Conservation (phyloP, 2,113 vertebrate species). For the Leuciscus idus region DNA sequence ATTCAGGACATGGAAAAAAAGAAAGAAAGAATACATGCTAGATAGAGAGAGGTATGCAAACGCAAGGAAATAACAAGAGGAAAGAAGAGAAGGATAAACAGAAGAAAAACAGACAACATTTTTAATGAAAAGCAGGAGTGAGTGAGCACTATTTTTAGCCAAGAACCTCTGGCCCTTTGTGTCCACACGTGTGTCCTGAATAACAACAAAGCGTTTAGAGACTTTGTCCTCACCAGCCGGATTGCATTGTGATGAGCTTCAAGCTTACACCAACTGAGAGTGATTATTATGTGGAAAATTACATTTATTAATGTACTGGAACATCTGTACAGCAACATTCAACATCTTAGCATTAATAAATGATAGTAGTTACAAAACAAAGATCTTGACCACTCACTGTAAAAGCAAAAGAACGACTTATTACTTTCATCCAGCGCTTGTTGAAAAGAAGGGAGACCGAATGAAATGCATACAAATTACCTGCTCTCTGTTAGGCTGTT, state of each 20-base stretch:
- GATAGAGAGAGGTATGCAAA: background rate
- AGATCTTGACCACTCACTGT: slow-evolving; percentile 18
- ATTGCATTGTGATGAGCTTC: background rate
- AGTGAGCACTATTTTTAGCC: slow-evolving; percentile 42
- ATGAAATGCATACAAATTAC: slow-evolving; percentile 17
- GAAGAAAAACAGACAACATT: slow-evolving; percentile 4
- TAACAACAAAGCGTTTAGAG: slow-evolving; percentile 39
- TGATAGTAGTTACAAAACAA: slow-evolving; percentile 1
- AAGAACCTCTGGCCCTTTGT: slow-evolving; percentile 22
- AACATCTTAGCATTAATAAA: slow-evolving; percentile 32
- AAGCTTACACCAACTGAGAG: background rate
- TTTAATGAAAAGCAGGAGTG: slow-evolving; percentile 23
- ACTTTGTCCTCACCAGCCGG: background rate
- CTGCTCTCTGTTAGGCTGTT: background rate
- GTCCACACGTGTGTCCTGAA: slow-evolving; percentile 35
- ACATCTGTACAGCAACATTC: background rate
- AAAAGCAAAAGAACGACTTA: background rate
- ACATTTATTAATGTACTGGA: background rate
- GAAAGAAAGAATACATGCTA: background rate
- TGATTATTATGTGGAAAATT: background rate
- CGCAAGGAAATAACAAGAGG: background rate
- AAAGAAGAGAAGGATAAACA: background rate
- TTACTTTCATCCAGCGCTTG: background rate
- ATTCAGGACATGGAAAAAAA: background rate
- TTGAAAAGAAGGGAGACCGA: background rate